Evolutionary conservation across 1,140 invertebrate species (phyloP).

Genomic region (Acarapis woodi): DNA sequence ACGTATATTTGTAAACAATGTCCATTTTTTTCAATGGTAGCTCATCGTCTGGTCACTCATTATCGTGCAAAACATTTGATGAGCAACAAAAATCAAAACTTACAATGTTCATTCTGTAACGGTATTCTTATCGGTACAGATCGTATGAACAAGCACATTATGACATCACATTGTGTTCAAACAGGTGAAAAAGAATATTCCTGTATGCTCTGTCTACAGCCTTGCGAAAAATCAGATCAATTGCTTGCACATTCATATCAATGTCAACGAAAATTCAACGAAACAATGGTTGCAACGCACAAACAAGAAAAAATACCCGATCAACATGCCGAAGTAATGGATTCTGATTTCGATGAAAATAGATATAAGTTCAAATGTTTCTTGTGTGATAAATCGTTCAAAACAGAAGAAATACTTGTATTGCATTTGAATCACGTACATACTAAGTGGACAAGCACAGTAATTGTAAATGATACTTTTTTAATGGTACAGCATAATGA

Average conservation of each 20-base stretch:
- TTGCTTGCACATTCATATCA: conserved; percentile 13
- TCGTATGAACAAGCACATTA: conserved; percentile 14
- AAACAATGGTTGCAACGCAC: not conserved
- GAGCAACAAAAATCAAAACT: conserved; percentile 13
- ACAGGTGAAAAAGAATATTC: conserved; percentile 14
- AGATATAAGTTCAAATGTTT: conserved; percentile 6
- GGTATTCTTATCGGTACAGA: conserved; percentile 14
- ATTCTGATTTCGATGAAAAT: not conserved
- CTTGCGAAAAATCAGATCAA: conserved; percentile 12
- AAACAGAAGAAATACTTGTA: conserved; percentile 1
- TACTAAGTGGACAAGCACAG: conserved; percentile 9
- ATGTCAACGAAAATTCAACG: conserved; percentile 8
- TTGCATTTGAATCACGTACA: conserved; percentile 12
- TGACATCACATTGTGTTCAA: conserved; percentile 15
- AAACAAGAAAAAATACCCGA: conserved; percentile 7
- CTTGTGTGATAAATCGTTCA: conserved; percentile 8
- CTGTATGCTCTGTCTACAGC: conserved; percentile 14
- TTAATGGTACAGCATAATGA: conserved; percentile 4
- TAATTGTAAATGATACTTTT: conserved; percentile 4
- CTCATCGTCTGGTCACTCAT: conserved; percentile 13
- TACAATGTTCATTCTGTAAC: conserved; percentile 15
- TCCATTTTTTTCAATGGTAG: conserved; percentile 13
- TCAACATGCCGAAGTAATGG: conserved; percentile 2
- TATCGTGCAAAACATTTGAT: conserved; percentile 14
- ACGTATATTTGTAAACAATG: conserved; percentile 14